Base-by-base conservation (phyloP, 2,888 invertebrate species). In the Tricholauxania praeusta region DNA sequence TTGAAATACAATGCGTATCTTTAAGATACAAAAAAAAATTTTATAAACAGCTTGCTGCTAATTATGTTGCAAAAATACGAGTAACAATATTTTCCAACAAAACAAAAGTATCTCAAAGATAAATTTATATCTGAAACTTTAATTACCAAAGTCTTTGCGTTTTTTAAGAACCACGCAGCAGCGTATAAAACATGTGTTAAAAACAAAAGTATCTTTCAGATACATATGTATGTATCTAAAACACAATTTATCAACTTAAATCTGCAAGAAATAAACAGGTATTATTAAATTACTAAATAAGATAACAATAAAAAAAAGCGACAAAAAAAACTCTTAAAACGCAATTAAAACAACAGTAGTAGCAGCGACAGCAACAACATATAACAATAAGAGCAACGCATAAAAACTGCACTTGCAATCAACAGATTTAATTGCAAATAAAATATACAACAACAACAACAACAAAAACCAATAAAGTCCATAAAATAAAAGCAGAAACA, bases 371-470 rank as follows among this genome's bases (percentile, higher is more conserved):
- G 49, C 39, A 60, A 47, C 49, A 73, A 22, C 55, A 67, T 2
- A 67, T 14, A 47, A 19, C 32, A 28, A 60, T 47, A 19, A 47
- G 49, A 68, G 14, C 57, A 64, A 57, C n/a, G 57, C n/a, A 65
- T 48, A 67, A 67, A 65, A 64, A 12, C 47, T 62, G 68, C 72
- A 73, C 69, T 73, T 73, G 73, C 47, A 73, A 66, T 66, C 39
- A 71, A 62, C 48, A 70, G 70, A 65, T 73, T 73, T 70, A 70
- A 73, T 63, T 70, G 73, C 70, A 66, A 51, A 70, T 53, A 68
- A 57, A 71, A 12, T 59, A 12, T 60, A 66, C 4, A 48, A 55
- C 15, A 62, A 71, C 53, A 52, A 39, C 8, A 39, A 48, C 53
- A 63, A 19, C 51, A 64, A 64, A 7, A 64, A 15, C 51, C 14